Percentiles rank a stretch among this genome's conserved stretches.
These are phyloP conservation scores for Hippoglossus hippoglossus DNA, from an alignment of 2,797 vertebrate species.

Conservation along the genomic window DNA sequence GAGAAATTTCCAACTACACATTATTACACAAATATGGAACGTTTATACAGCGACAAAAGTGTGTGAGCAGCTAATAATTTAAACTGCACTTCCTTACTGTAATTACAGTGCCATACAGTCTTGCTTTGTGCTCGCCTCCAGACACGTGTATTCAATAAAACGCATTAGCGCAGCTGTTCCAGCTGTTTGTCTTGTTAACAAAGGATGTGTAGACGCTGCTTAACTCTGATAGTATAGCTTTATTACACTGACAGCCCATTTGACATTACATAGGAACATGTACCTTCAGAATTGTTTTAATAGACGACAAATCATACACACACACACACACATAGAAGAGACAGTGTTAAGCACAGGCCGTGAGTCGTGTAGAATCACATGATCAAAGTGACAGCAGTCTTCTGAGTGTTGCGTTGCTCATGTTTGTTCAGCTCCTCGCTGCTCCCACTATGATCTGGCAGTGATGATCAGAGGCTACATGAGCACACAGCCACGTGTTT, in stretches of 20 bases:
- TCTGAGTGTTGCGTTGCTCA: constrained; percentile 15
- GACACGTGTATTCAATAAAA: constrained; percentile 2
- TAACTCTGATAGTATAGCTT: constrained; percentile 68
- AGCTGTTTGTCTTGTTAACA: constrained; percentile 7
- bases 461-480: constrained; percentile 8
- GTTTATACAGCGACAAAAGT: not conserved
- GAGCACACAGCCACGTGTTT: constrained; percentile 17
- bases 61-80: constrained; percentile 3
- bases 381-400: constrained; percentile 49
- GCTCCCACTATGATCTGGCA: constrained; percentile 4
- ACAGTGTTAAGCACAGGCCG: constrained; percentile 55
- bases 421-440: constrained; percentile 20
- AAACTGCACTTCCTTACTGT: constrained; percentile 4
- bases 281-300: constrained; percentile 72
- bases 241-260: constrained; percentile 78
- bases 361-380: constrained; percentile 37
- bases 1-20: no score
- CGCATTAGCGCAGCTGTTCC: not conserved
- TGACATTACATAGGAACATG: constrained; percentile 75
- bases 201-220: not conserved
- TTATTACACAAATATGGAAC: constrained; percentile 12
- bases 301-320: constrained; percentile 44
- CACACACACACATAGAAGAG: constrained; percentile 25
- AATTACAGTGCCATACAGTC: constrained; percentile 11
- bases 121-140: not conserved